Percentiles rank a stretch among this genome's conserved stretches.
Evolutionary conservation across 2,113 vertebrate genomes (phyloP).

Genomic region (Girardinichthys multiradiatus): DNA sequence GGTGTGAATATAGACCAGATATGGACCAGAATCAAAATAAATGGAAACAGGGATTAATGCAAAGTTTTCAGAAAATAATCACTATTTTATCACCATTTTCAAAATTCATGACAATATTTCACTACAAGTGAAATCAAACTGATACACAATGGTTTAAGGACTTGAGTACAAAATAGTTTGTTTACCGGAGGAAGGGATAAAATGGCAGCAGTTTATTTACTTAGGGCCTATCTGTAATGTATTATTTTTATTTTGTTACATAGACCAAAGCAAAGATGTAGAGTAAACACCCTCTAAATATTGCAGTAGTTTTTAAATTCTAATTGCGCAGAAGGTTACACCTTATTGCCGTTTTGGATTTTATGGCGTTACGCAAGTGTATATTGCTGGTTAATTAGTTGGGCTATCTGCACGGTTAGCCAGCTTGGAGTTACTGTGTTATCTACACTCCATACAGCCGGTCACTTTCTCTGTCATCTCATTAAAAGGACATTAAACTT

Average conservation of each 20-base stretch:
- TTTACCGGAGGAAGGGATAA: not conserved
- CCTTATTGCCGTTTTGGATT: too few relatives aligned
- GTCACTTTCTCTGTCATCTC: not conserved
- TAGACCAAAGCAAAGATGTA: not conserved
- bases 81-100: too few relatives aligned
- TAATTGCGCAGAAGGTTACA: too few relatives aligned
- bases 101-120: too few relatives aligned
- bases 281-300: not conserved
- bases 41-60: too few relatives aligned
- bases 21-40: not conserved
- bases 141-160: not conserved
- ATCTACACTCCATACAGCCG: not conserved
- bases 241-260: not conserved
- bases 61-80: too few relatives aligned
- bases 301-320: not conserved
- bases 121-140: not conserved
- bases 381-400: not conserved
- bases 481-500: not conserved
- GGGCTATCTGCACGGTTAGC: not conserved
- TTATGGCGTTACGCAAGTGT: not conserved
- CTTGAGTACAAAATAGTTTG: not conserved
- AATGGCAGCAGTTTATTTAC: not conserved
- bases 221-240: not conserved
- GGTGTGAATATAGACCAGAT: not conserved
- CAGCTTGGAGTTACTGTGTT: not conserved